phyloP scores from a whole-genome alignment of 2,797 vertebrate species.

The Kryptopterus vitreolus region DNA sequence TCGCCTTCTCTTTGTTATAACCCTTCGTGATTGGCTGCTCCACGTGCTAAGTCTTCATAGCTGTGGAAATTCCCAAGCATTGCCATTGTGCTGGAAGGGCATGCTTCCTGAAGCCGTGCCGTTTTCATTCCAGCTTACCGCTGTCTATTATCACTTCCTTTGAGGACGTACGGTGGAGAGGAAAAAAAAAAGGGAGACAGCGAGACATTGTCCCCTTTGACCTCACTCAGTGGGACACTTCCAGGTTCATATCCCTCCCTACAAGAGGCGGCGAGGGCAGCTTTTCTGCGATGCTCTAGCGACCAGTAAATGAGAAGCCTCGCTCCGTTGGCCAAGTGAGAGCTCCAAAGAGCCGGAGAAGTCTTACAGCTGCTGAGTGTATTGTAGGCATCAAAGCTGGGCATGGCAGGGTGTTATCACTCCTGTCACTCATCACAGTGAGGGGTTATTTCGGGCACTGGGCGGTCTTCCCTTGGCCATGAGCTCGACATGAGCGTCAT shows the following conservation, averaged over 20 bases:
- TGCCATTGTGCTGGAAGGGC: slow-evolving; percentile 47
- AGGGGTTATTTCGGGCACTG: slow-evolving; percentile 40
- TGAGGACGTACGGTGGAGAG: slow-evolving; percentile 39
- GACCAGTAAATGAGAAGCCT: slow-evolving; percentile 38
- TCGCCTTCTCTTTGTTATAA: slow-evolving; percentile 35
- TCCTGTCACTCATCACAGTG: slow-evolving; percentile 40
- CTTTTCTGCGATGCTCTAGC: slow-evolving; percentile 16
- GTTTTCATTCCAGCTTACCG: slow-evolving; percentile 25
- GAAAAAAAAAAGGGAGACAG: no score
- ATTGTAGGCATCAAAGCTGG: slow-evolving; percentile 45
- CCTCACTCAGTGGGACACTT: slow-evolving; percentile 50
- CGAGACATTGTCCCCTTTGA: slow-evolving; percentile 50
- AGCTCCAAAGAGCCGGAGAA: slow-evolving; percentile 27
- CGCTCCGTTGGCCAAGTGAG: slow-evolving; percentile 42
- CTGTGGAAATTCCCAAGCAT: slow-evolving; percentile 30
- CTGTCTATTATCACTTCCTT: slow-evolving; percentile 46
- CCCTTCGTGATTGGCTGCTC: slow-evolving; percentile 27
- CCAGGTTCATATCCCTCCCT: slow-evolving; percentile 47
- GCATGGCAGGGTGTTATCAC: slow-evolving; percentile 48
- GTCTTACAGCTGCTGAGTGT: slow-evolving; percentile 42
- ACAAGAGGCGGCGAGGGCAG: slow-evolving; percentile 37
- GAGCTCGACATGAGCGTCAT: slow-evolving; percentile 24
- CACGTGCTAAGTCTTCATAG: slow-evolving; percentile 34
- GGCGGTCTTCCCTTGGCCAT: slow-evolving; percentile 24
- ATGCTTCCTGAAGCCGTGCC: slow-evolving; percentile 18